Conservation (phyloP, 2,888 invertebrate species). For the Monochamus alternatus region DNA sequence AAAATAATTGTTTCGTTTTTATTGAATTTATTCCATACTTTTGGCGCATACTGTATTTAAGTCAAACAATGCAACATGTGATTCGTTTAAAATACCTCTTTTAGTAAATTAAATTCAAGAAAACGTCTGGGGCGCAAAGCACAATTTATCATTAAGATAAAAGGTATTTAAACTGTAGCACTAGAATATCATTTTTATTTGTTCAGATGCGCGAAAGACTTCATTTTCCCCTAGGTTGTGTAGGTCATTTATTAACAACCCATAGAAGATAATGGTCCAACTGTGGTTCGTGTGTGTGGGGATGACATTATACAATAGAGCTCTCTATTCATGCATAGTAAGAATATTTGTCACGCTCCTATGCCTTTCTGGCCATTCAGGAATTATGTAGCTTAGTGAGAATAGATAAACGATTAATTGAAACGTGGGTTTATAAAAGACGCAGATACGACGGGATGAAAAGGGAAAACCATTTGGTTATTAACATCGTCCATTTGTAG, state of each 20-base stretch:
- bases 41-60: too few species aligned
- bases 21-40: too few species aligned
- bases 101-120: background rate
- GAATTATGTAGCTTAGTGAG: conserved; percentile 38
- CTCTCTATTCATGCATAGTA: conserved; percentile 36
- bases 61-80: too few species aligned
- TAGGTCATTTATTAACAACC: conserved; percentile 35
- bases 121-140: background rate
- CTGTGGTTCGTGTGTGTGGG: conserved; percentile 29
- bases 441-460: background rate
- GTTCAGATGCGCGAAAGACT: conserved; percentile 31
- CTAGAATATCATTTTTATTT: conserved; percentile 23
- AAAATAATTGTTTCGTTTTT: too few species aligned
- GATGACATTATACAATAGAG: conserved; percentile 33
- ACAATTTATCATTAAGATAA: conserved; percentile 6
- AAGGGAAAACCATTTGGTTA: background rate
- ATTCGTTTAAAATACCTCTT: too few species aligned
- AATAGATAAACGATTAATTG: conserved; percentile 39
- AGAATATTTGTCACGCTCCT: conserved; percentile 37
- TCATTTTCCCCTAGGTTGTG: conserved; percentile 22
- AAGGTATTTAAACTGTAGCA: background rate
- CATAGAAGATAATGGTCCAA: conserved; percentile 37
- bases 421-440: conserved; percentile 30
- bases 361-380: conserved; percentile 34
- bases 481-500: background rate